These are phyloP conservation scores for Drosophila emarginata DNA, from an alignment of 2,888 invertebrate genomes.

Conservation along the genomic window DNA sequence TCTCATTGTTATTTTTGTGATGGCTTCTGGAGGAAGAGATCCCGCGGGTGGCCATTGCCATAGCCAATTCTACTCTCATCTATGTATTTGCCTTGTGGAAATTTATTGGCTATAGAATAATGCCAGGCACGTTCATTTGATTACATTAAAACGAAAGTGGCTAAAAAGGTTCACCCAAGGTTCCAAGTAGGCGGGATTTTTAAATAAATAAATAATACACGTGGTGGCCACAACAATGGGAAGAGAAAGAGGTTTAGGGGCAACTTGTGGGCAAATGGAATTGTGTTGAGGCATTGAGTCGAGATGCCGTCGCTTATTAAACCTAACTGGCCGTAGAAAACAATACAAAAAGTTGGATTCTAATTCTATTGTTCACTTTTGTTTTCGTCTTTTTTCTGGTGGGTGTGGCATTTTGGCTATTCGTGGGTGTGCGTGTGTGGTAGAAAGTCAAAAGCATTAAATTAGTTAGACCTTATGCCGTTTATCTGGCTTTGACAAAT, in stretches of 20 bases:
- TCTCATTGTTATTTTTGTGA: slow-evolving; percentile 62
- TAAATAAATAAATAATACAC: slow-evolving; percentile 75
- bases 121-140: slow-evolving; percentile 80
- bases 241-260: not conserved
- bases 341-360: slow-evolving; percentile 13
- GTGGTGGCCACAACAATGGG: slow-evolving; percentile 26
- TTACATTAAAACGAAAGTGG: slow-evolving; percentile 79
- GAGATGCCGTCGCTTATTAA: not conserved
- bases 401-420: not conserved
- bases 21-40: slow-evolving; percentile 17
- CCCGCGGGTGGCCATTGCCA: slow-evolving; percentile 44
- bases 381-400: not conserved
- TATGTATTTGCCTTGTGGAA: slow-evolving; percentile 69
- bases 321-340: slow-evolving; percentile 15
- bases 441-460: not conserved
- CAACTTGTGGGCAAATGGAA: not conserved
- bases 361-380: slow-evolving; percentile 34
- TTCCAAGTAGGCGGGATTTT: slow-evolving; percentile 52
- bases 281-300: not conserved
- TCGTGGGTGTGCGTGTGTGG: not conserved
- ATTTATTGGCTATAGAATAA: slow-evolving; percentile 78
- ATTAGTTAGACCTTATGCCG: not conserved
- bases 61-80: slow-evolving; percentile 23
- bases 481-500: not conserved
- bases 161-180: slow-evolving; percentile 71